Evolutionary conservation across 2,113 vertebrate species (phyloP).

Genomic region (Etia nguti): DNA sequence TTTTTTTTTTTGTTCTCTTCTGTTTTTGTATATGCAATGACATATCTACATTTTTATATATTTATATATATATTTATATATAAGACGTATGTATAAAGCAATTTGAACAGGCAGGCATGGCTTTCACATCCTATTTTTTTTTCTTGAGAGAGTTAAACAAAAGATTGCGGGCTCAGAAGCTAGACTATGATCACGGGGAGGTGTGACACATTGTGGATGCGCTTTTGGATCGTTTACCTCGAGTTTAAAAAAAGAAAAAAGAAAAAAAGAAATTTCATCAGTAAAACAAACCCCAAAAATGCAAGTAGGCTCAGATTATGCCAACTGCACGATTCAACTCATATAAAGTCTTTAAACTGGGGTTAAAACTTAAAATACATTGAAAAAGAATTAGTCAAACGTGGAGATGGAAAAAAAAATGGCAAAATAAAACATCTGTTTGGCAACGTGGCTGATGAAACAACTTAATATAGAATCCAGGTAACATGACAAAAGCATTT

Average conservation of each 20-base stretch:
- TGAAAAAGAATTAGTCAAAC: slow-evolving; percentile 10
- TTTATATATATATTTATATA: slow-evolving; percentile 65
- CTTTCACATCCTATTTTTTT: slow-evolving; percentile 81
- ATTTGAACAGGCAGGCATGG: slow-evolving; percentile 85
- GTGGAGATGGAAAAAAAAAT: not conserved
- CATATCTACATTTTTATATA: slow-evolving; percentile 79
- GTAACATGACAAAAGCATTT: slow-evolving; percentile 18
- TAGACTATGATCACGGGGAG: slow-evolving; percentile 37
- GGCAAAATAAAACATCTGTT: slow-evolving; percentile 17
- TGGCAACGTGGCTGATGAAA: slow-evolving; percentile 35
- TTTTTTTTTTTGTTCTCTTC: slow-evolving; percentile 69
- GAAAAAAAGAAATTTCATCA: not conserved
- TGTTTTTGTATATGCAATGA: slow-evolving; percentile 75
- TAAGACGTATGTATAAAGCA: slow-evolving; percentile 82
- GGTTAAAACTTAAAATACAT: not conserved
- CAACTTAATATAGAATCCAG: slow-evolving; percentile 22
- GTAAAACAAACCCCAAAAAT: not conserved
- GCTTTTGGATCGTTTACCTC: slow-evolving; percentile 33
- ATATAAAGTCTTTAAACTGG: not conserved
- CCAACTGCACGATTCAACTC: not conserved
- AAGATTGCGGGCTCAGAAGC: slow-evolving; percentile 44
- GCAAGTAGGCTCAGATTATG: slow-evolving; percentile 10
- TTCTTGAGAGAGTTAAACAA: slow-evolving; percentile 68
- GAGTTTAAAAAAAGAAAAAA: not conserved
- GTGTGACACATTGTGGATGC: slow-evolving; percentile 77